A percentile compares a stretch with the other conserved stretches of the same genome.
Evolutionary conservation across 2,797 vertebrate species (phyloP).

Genomic region (Heterohyrax brucei): DNA sequence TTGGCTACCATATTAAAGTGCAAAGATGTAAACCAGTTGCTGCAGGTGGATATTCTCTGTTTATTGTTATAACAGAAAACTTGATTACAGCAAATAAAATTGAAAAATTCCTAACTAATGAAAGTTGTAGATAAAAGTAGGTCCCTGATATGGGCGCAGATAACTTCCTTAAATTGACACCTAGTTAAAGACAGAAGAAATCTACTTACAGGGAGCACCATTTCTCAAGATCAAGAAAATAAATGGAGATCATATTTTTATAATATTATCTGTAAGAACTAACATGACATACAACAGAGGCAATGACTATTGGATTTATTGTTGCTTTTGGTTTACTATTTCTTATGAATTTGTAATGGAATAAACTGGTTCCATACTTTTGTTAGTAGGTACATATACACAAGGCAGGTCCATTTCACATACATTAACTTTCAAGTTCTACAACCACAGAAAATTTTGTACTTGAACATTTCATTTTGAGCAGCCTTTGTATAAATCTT

Average conservation of each 20-base stretch:
- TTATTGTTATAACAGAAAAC: constrained; percentile 92
- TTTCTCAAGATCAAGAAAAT: neutral
- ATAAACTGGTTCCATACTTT: constrained; percentile 6
- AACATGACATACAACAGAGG: neutral
- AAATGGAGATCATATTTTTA: constrained; percentile 41
- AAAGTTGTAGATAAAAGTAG: constrained; percentile 92
- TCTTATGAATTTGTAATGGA: neutral
- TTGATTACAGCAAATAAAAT: constrained; percentile 94
- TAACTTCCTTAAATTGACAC: constrained; percentile 94
- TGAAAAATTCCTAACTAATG: constrained; percentile 91
- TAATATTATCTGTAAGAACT: neutral
- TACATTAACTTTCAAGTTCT: constrained; percentile 4
- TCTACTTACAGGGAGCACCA: constrained; percentile 90
- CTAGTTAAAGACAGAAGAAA: constrained; percentile 94
- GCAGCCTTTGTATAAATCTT: neutral
- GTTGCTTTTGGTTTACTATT: constrained; percentile 3
- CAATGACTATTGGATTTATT: neutral
- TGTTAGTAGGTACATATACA: neutral
- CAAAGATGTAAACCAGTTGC: constrained; percentile 93
- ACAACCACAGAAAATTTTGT: neutral
- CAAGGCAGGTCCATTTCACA: neutral
- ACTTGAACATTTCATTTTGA: constrained; percentile 40
- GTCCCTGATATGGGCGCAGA: constrained; percentile 94
- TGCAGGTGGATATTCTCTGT: constrained; percentile 95
- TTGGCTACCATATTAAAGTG: constrained; percentile 94